Evolutionary conservation across 2,888 invertebrate genomes (phyloP).

Genomic region (Rhagonycha lutea): DNA sequence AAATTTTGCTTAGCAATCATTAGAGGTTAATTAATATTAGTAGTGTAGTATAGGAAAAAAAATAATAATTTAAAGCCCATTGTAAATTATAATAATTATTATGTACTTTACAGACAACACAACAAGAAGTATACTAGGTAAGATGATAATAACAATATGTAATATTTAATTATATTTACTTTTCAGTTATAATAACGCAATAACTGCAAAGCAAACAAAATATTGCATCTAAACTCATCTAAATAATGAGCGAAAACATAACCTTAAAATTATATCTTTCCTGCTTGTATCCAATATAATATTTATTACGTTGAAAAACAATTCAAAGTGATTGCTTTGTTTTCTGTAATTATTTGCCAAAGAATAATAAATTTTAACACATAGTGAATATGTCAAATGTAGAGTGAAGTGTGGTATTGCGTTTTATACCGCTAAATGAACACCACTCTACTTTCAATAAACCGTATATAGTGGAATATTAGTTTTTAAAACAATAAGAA

Average conservation of each 20-base stretch:
- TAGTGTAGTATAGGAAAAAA: neutral
- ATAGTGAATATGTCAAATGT: neutral
- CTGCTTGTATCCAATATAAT: neutral
- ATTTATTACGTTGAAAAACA: neutral
- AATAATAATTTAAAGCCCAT: neutral
- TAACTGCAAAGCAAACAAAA: neutral
- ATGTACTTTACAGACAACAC: neutral
- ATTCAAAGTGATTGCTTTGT: neutral
- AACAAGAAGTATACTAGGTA: neutral
- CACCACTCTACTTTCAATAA: neutral
- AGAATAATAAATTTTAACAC: neutral
- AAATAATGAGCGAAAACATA: neutral
- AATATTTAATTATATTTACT: neutral
- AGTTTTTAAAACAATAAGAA: constrained; percentile 40
- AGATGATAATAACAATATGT: neutral
- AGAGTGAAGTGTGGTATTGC: neutral
- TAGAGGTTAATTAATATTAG: neutral
- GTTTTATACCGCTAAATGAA: neutral
- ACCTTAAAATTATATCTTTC: neutral
- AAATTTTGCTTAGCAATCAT: neutral
- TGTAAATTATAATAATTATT: neutral
- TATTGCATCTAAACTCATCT: neutral
- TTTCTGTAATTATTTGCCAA: neutral
- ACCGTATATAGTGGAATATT: neutral
- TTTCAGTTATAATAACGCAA: too few species aligned